Evolutionary conservation across 2,113 vertebrate species (phyloP).

Genomic region (Machaerirhynchus nigripectus): DNA sequence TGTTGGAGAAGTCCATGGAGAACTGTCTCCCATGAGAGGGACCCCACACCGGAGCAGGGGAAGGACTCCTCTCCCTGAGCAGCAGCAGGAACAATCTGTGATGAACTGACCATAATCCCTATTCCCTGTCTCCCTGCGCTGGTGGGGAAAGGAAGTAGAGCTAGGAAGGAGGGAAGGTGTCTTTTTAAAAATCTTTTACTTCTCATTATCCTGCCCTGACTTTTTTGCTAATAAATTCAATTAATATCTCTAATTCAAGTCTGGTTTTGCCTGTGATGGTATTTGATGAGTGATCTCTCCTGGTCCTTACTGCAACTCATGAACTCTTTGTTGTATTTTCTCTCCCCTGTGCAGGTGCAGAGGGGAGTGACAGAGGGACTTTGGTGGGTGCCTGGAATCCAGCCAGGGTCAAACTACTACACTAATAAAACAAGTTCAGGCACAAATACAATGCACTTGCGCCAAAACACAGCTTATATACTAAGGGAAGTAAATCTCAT

Average conservation of each 20-base stretch:
- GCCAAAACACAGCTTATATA: background rate
- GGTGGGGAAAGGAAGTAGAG: background rate
- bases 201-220: background rate
- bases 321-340: background rate
- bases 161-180: background rate
- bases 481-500: background rate
- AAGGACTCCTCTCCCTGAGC: background rate
- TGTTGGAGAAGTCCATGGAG: background rate
- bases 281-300: background rate
- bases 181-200: background rate
- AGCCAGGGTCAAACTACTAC: background rate
- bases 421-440: background rate
- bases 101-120: background rate
- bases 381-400: background rate
- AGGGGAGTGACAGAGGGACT: background rate
- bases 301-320: background rate
- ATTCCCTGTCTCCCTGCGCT: background rate
- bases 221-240: background rate
- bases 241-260: background rate
- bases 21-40: background rate
- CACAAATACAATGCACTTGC: background rate
- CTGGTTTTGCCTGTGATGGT: fast-evolving
- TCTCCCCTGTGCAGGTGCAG: background rate
- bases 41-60: background rate
- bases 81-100: background rate